phyloP scores from a whole-genome alignment of 2,113 vertebrate genomes.

The Oreochromis aureus region DNA sequence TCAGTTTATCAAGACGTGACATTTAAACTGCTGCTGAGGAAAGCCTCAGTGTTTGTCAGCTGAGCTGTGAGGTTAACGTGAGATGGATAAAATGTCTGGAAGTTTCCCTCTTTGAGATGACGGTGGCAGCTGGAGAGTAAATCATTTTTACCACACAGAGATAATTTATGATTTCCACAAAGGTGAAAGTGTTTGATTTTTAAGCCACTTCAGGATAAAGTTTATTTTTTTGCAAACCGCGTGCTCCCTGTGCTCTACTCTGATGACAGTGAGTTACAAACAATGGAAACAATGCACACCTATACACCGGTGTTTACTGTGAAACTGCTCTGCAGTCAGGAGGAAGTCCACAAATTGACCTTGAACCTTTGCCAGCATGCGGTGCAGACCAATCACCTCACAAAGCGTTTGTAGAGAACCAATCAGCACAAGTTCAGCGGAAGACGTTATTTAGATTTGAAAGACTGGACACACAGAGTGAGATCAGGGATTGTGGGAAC shows the following conservation, averaged over 20 bases:
- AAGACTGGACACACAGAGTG: not conserved
- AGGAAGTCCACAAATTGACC: slow-evolving; percentile 11
- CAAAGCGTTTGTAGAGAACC: not conserved
- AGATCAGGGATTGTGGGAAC: slow-evolving; percentile 30
- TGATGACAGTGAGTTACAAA: not conserved
- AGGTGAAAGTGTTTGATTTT: not conserved
- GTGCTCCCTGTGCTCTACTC: not conserved
- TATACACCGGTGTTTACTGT: not conserved
- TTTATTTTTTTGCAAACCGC: not conserved
- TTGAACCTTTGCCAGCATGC: not conserved
- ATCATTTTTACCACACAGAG: not conserved
- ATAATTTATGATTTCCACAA: not conserved
- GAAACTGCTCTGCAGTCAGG: not conserved
- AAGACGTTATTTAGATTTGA: slow-evolving; percentile 2
- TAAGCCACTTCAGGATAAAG: not conserved
- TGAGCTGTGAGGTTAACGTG: not conserved
- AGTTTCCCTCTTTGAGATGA: not conserved
- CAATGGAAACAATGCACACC: not conserved
- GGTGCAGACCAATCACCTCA: slow-evolving; percentile 5
- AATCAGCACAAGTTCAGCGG: not conserved
- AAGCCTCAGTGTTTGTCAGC: not conserved
- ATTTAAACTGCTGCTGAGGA: not conserved
- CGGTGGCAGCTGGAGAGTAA: not conserved
- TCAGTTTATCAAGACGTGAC: not conserved
- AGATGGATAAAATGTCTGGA: not conserved